Evolutionary conservation across 2,888 invertebrate species (phyloP), one percentile per base, ranked within the genome.

Genomic region (Ophion ellenae): DNA sequence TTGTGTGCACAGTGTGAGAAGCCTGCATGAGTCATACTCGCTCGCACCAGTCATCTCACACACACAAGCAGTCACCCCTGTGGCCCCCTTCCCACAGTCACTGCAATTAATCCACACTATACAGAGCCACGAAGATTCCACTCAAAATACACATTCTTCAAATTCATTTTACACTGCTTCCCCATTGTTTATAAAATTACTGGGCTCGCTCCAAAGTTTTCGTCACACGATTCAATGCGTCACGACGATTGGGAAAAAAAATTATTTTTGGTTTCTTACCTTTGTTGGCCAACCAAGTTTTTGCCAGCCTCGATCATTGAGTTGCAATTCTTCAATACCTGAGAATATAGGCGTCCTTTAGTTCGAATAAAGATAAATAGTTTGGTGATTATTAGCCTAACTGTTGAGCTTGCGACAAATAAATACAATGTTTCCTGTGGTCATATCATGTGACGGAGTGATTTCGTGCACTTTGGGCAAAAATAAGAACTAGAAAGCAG

Each of bases 251-350:
- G 24, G 40, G 6, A 83, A 66, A 69, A 69, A 74, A 5, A 63
- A 66, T 61, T 5, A 17, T 53, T 75, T 67, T 47, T 40, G 32
- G 66, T 32, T 66, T 47, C 87, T 95, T 94, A 98, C 98, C 98
- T 97, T 95, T 99, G 98, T 94, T 98, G 97, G 93, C 96, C 97
- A 92, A 98, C 97, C 95, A 98, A 99, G 90, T 96, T 96, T 95
- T 99, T 99, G 87, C 99, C 99, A 86, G 97, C 96, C 90, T 99
- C 99, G 89, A 98, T 97, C 97, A 99, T 98, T 89, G 96, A 95
- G 91, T 97, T 97, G 94, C 99, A 98, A 91, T 97, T 96, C 95
- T 98, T 98, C 81, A 99, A 95, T 69, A 96, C 94, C 96, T 96
- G 91, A 61, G 93, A 94, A 86, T 88, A 61, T 63, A 86, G 75